A percentile compares a stretch with the other conserved stretches of the same genome.
Evolutionary conservation across 2,888 invertebrate species (phyloP).

Genomic region (Nomada fabriciana): DNA sequence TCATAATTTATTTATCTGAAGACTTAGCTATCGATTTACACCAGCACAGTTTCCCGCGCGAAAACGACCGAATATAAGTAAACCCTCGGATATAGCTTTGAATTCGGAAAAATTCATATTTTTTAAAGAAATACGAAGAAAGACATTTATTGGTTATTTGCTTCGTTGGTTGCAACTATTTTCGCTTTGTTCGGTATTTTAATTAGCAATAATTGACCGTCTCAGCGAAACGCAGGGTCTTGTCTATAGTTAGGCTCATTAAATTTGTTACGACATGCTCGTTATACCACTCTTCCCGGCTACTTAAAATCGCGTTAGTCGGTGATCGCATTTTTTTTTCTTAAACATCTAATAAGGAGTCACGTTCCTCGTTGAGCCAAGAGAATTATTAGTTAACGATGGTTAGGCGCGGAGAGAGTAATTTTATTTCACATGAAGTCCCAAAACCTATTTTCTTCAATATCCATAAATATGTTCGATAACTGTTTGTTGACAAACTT

Average conservation of each 20-base stretch:
- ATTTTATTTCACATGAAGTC: neutral
- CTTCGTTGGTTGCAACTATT: constrained; percentile 12
- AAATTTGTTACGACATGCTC: constrained; percentile 45
- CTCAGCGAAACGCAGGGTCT: constrained; percentile 34
- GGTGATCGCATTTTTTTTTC: neutral
- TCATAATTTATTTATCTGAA: neutral
- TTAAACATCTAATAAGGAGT: constrained; percentile 17
- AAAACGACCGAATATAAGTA: neutral
- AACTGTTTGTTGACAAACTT: neutral
- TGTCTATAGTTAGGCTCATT: constrained; percentile 48
- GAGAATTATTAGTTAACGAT: neutral
- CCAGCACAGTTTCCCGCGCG: too few species aligned
- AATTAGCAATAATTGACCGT: constrained; percentile 53
- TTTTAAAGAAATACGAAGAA: neutral
- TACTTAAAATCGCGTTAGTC: constrained; percentile 39
- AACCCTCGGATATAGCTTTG: neutral
- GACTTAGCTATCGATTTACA: neutral
- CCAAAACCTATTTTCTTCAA: neutral
- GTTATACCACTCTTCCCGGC: constrained; percentile 21
- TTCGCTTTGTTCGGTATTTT: constrained; percentile 48
- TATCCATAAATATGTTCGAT: neutral
- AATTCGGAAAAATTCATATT: neutral
- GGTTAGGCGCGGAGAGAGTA: neutral
- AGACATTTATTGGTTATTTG: constrained; percentile 3
- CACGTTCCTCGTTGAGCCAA: constrained; percentile 8